Base-by-base conservation (phyloP, 2,797 vertebrate species). In the Anabacerthia variegaticeps region DNA sequence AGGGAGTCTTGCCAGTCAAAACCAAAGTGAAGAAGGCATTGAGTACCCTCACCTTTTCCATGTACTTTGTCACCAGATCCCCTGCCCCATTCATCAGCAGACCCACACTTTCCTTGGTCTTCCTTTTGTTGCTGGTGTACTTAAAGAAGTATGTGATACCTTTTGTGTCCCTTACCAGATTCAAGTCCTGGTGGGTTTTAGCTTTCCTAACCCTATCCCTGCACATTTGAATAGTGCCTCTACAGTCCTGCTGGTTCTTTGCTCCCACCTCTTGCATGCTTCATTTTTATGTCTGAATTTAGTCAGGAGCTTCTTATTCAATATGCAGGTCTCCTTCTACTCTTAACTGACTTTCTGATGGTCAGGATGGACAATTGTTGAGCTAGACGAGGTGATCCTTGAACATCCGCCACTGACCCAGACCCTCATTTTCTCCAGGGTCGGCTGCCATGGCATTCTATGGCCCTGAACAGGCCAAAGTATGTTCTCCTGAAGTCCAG, bases 401-500 rank as follows among this genome's bases (percentile, higher is more conserved):
- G 21, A 90, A 51, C 30, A 55, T 36, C n/a, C 82, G 7, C 24
- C 3, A 4, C 30, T 72, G 19, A 24, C 22, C 17, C 46, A 0
- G 1, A 37, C 12, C 14, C 9, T 14, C 1, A 0, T 54, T 92
- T 75, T 49, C 32, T 76, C n/a, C 4, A 23, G 17, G 26, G 14
- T 10, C 0, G 0, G 22, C 12, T 73, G 10, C 46, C 26, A 16
- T 22, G 37, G 22, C 26, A 68, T 54, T 76, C 28, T 48, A 72
- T 36, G 18, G 48, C 26, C 7, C 28, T 49, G 37, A 91, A 62
- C 8, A 63, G 21, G 8, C 34, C 46, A 66, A 58, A 58, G 56
- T 36, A 26, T 51, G 22, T 75, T 52, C 14, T 79, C 10, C 14
- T 52, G 20, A 81, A 46, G 30, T 55, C 58, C 14, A 34, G 54